phyloP scores from a whole-genome alignment of 2,888 invertebrate species.

The Microchrysa polita region DNA sequence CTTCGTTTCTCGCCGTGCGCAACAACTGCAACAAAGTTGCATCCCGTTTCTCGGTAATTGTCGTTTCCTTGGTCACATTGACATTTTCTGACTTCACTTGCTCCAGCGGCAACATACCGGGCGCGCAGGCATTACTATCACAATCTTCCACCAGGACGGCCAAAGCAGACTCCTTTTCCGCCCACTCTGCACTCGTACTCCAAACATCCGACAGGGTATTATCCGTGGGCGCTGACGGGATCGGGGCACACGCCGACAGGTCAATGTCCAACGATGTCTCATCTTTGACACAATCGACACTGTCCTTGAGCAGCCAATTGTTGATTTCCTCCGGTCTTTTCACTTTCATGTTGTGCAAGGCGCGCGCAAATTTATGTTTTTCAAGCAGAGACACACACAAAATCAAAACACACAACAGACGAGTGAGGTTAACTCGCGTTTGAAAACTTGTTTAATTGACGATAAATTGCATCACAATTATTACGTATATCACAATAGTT shows the following conservation, averaged over 20 bases:
- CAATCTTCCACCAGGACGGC: neutral
- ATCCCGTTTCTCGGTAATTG: neutral
- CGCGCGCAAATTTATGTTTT: neutral
- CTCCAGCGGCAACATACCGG: neutral
- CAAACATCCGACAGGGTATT: slow-evolving; percentile 58
- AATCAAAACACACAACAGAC: slow-evolving; percentile 33
- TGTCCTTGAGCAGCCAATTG: slow-evolving; percentile 60
- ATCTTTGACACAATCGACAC: slow-evolving; percentile 63
- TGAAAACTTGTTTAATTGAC: slow-evolving; percentile 47
- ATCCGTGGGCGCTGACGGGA: slow-evolving; percentile 53
- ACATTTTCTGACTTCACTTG: neutral
- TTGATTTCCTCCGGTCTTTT: slow-evolving; percentile 59
- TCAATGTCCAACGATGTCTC: slow-evolving; percentile 61
- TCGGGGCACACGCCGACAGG: slow-evolving; percentile 62
- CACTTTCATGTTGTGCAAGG: slow-evolving; percentile 50
- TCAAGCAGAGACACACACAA: slow-evolving; percentile 38
- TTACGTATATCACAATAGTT: slow-evolving; percentile 46
- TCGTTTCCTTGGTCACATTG: neutral
- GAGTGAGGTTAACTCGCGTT: slow-evolving; percentile 40
- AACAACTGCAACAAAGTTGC: no score
- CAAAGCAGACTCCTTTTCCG: slow-evolving; percentile 41
- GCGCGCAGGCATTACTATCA: neutral
- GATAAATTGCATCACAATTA: slow-evolving; percentile 47
- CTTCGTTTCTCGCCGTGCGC: neutral
- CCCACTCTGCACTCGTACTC: slow-evolving; percentile 61